Conservation (phyloP, 2,888 invertebrate genomes). For the Drosophila anomalata region DNA sequence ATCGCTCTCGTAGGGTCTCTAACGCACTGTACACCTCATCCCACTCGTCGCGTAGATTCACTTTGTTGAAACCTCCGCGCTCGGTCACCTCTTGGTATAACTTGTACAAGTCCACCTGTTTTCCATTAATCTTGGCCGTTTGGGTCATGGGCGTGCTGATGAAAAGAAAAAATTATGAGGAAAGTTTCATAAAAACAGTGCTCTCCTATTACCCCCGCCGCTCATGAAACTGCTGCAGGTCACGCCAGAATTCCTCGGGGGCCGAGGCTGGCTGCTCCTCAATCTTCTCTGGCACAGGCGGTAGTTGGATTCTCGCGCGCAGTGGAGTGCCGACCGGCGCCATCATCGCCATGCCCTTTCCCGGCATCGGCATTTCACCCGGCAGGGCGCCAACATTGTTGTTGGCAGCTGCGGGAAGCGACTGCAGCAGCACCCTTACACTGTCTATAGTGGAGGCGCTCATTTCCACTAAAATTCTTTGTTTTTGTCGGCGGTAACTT, state of each 20-base stretch:
- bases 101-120: constrained; percentile 95
- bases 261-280: constrained; percentile 53
- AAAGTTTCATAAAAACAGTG: neutral
- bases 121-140: constrained; percentile 92
- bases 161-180: neutral
- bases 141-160: constrained; percentile 80
- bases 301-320: constrained; percentile 60
- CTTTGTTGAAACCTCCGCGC: constrained; percentile 97
- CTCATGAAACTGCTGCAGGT: constrained; percentile 95
- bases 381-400: constrained; percentile 37
- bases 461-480: constrained; percentile 20
- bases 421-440: constrained; percentile 65
- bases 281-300: constrained; percentile 53
- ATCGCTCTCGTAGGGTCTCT: constrained; percentile 91
- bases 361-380: constrained; percentile 61
- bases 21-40: constrained; percentile 91
- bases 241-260: constrained; percentile 84
- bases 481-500: constrained; percentile 14
- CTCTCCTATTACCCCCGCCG: constrained; percentile 92
- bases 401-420: constrained; percentile 64
- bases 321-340: constrained; percentile 51
- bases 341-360: constrained; percentile 42
- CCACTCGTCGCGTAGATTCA: constrained; percentile 96
- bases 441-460: constrained; percentile 58
- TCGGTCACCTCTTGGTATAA: constrained; percentile 96